Base-by-base conservation (phyloP, 2,113 vertebrate genomes). In the Melierax canorus region DNA sequence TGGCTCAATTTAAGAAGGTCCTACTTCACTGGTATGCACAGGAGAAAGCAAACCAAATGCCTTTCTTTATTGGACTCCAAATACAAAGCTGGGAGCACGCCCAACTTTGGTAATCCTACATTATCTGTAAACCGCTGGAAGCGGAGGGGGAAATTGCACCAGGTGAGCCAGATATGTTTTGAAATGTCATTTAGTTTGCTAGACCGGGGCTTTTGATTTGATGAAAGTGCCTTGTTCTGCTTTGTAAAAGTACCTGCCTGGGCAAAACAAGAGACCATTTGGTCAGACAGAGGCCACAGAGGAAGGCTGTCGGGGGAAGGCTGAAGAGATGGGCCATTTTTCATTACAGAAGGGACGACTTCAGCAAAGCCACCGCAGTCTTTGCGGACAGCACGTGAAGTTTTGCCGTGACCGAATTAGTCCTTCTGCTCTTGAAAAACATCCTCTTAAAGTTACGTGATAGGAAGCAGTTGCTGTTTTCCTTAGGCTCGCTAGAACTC, bases 31-130 rank as follows among this genome's bases (percentile, higher is more conserved):
- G 95, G 41, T 83, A 36, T 32, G 59, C 50, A 58, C 46, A 58
- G 63, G 58, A 82, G 11, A 83, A 82, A 85, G 93, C 86, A 95
- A 96, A 95, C 48, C n/a, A 73, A 95, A 90, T 94, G 62, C 92
- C 86, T 86, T 96, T 96, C 86, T 62, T 94, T 86, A 29, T 73
- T 64, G 67, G 56, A 55, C 55, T 90, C 88, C 73, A 93, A 85
- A 84, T 78, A 75, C 7, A 84, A 81, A 94, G 55, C 45, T 85
- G 53, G 46, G 39, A 58, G 75, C 67, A 60, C 1, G 6, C 82
- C 76, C 80, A 92, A 10, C 73, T 72, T 96, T 83, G 92, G 75
- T 91, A 80, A 86, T 88, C 67, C 26, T 78, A 6, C 13, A 13
- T 89, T 94, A 71, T 96, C 48, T 94, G 90, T 90, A 94, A 95